Evolutionary conservation across 2,888 invertebrate species (phyloP), one percentile per base, ranked within the genome.

Genomic region (Pristionchus arcanus): DNA sequence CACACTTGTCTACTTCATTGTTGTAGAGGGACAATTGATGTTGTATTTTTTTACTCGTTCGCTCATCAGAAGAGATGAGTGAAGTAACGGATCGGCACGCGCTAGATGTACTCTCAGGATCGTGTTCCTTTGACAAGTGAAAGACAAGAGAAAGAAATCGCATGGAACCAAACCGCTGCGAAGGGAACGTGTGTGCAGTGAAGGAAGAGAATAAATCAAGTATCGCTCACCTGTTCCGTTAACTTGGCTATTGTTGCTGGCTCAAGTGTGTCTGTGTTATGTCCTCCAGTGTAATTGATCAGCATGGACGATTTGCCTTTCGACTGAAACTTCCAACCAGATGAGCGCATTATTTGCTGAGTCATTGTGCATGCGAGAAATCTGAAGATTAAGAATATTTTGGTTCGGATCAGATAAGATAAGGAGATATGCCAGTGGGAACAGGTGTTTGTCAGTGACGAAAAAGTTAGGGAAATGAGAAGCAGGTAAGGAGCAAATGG

Each of bases 261-360:
- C 25, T 89, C 81, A 15, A 89, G 81, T 2, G 81, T 81, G 49
- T 89, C 89, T 1, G 81, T 21, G 63, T 83, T 89, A 16, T 63
- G 83, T 4, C 83, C 42, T 19, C 89, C 81, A 21, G 59, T 89
- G 89, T 81, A 89, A 42, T 83, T 89, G 42, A 89, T 89, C n/a
- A 89, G 66, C 59, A 66, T 49, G n/a, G 89, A 83, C 21, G 83
- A 42, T 55, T 89, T 89, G 81, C n/a, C 31, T 42, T 89, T 89
- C 49, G 89, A 42, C 34, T 89, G 89, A 31, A 89, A 89, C 28
- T 68, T 59, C 89, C 89, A 89, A 5, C 89, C 89, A 13, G 89
- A 81, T 19, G 89, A 81, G 13, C 89, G 89, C 25, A 83, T 19
- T 16, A 66, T 31, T 42, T 89, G 89, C 21, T 89, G 89, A 28